Conservation (phyloP, 2,797 vertebrate species). For the Dipus sagitta region DNA sequence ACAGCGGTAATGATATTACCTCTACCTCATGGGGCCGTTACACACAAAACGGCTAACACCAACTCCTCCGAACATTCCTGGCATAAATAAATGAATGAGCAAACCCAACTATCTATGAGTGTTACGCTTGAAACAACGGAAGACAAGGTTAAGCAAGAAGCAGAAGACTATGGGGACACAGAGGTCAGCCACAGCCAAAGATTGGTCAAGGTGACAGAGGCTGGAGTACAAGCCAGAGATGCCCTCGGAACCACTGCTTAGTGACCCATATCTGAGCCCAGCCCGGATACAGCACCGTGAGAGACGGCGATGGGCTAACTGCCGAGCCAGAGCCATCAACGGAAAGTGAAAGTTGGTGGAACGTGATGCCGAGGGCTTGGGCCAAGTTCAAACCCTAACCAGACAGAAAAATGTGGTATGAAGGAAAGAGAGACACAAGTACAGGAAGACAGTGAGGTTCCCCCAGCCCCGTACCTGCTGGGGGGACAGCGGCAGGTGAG, state of each 20-base stretch:
- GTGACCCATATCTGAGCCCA: fast-evolving
- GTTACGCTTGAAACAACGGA: not conserved
- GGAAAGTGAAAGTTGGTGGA: not conserved
- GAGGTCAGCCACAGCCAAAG: not conserved
- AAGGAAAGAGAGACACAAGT: not conserved
- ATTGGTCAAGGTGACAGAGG: fast-evolving
- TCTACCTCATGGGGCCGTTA: not conserved
- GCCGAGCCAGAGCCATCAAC: not conserved
- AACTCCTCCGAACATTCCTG: not conserved
- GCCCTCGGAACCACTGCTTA: not conserved
- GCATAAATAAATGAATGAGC: not conserved
- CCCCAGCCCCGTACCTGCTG: not conserved
- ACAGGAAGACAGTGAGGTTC: not conserved
- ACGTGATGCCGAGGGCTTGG: not conserved
- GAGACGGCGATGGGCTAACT: not conserved
- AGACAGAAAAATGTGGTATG: not conserved
- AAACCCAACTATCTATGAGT: not conserved
- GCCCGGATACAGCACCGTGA: fast-evolving
- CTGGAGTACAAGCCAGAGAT: not conserved
- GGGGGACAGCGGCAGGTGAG: not conserved
- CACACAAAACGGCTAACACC: not conserved
- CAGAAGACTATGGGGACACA: not conserved
- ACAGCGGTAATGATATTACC: not conserved
- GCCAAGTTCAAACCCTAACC: not conserved
- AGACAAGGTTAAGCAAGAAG: not conserved